phyloP scores from a whole-genome alignment of 2,888 invertebrate genomes.

The Chloroclystis v-ata region DNA sequence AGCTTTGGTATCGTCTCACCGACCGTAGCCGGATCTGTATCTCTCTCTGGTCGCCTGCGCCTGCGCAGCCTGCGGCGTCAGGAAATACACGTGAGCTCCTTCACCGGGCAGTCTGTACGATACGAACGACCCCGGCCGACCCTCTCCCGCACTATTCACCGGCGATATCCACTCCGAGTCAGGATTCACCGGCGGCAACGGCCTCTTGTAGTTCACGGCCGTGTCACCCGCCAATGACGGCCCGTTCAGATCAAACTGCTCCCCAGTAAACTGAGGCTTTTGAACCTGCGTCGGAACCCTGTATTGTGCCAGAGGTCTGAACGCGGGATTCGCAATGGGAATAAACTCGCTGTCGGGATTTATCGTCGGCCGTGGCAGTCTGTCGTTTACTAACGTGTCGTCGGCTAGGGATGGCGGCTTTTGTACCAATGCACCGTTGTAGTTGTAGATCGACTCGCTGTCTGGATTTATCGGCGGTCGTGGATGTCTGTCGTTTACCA shows the following conservation, averaged over 20 bases:
- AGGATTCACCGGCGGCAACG: conserved; percentile 75
- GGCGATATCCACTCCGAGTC: conserved; percentile 79
- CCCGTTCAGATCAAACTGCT: conserved; percentile 64
- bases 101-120: conserved; percentile 86
- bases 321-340: conserved; percentile 68
- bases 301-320: conserved; percentile 56
- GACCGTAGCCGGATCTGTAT: conserved; percentile 65
- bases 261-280: conserved; percentile 57
- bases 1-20: conserved; percentile 75
- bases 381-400: conserved; percentile 85
- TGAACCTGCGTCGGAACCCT: conserved; percentile 51
- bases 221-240: conserved; percentile 70
- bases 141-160: conserved; percentile 66
- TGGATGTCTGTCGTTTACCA: conserved; percentile 84
- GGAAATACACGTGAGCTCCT: conserved; percentile 87
- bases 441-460: conserved; percentile 73
- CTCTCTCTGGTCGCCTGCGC: conserved; percentile 41
- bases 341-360: conserved; percentile 84
- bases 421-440: conserved; percentile 51
- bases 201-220: conserved; percentile 78
- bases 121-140: conserved; percentile 80
- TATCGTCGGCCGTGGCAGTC: conserved; percentile 81
- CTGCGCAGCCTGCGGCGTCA: conserved; percentile 81
- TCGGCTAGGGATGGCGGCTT: conserved; percentile 74
- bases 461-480: conserved; percentile 83